Evolutionary conservation across 2,113 vertebrate genomes (phyloP).

Genomic region (Podiceps cristatus): DNA sequence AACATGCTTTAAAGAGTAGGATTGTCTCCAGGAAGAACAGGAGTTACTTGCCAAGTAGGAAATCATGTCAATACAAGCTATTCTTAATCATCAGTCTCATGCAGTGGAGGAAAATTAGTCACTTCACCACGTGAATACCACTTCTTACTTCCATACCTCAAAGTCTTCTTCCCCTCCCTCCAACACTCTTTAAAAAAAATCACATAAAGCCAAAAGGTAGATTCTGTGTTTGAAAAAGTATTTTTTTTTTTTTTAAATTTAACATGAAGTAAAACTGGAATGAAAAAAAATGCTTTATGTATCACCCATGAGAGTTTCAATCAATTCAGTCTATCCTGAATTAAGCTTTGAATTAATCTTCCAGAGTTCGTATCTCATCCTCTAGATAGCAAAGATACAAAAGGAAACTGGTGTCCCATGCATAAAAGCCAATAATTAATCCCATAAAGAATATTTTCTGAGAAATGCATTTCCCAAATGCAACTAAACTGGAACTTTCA

Average conservation of each 20-base stretch:
- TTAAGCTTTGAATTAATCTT: neutral
- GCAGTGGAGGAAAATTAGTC: neutral
- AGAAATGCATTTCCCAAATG: neutral
- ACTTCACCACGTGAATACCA: neutral
- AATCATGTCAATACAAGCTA: conserved; percentile 14
- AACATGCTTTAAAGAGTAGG: neutral
- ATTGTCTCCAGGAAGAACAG: conserved; percentile 31
- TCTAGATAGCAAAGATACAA: neutral
- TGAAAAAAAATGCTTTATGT: neutral
- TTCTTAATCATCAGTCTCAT: neutral
- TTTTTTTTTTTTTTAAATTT: neutral
- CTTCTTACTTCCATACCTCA: neutral
- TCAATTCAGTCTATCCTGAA: neutral
- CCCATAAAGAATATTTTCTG: neutral
- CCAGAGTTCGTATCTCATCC: neutral
- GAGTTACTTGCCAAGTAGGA: conserved; percentile 25
- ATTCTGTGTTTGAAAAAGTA: neutral
- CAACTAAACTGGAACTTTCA: neutral
- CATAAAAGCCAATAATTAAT: neutral
- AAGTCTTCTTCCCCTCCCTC: neutral
- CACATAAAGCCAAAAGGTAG: neutral
- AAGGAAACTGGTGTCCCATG: neutral
- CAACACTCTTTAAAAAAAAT: neutral
- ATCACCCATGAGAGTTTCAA: neutral
- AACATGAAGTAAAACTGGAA: neutral